A percentile compares a stretch with the other conserved stretches of the same genome.
phyloP scores from a whole-genome alignment of 1,140 invertebrate genomes.

The Babylonia areolata region DNA sequence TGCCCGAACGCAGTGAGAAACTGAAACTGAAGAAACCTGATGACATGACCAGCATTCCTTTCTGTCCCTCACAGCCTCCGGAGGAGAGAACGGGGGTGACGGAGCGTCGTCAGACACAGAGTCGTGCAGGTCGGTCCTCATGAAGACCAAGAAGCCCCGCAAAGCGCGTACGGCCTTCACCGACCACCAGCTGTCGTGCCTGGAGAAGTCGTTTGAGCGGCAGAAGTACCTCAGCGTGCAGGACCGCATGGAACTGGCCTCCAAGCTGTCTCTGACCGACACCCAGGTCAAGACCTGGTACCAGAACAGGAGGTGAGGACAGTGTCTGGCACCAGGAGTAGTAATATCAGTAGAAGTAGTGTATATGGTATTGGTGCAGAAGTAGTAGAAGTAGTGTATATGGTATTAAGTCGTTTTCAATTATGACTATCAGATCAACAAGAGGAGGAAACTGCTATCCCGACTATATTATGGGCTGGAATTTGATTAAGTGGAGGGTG shows the following conservation, averaged over 20 bases:
- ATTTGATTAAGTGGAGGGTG: no score
- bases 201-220: constrained; percentile 98
- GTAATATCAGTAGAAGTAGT: not conserved
- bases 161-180: constrained; percentile 99
- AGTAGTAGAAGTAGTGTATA: no score
- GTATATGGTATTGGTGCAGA: not conserved
- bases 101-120: not conserved
- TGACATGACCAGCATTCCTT: no score
- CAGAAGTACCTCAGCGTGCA: constrained; percentile 99
- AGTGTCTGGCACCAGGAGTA: not conserved
- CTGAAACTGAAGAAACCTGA: no score
- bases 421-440: no score
- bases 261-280: constrained; percentile 95
- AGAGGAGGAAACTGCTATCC: no score
- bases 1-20: no score
- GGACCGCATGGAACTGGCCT: constrained; percentile 98
- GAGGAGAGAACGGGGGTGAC: not conserved
- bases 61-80: not conserved
- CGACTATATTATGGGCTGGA: no score
- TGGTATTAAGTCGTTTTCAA: no score
- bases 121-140: constrained; percentile 3
- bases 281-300: constrained; percentile 99
- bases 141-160: constrained; percentile 89
- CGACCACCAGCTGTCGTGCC: constrained; percentile 95
- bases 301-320: constrained; percentile 94